Evolutionary conservation across 2,113 vertebrate species (phyloP), one percentile per base, ranked within the genome.

Genomic region (Cryptotis parvus): DNA sequence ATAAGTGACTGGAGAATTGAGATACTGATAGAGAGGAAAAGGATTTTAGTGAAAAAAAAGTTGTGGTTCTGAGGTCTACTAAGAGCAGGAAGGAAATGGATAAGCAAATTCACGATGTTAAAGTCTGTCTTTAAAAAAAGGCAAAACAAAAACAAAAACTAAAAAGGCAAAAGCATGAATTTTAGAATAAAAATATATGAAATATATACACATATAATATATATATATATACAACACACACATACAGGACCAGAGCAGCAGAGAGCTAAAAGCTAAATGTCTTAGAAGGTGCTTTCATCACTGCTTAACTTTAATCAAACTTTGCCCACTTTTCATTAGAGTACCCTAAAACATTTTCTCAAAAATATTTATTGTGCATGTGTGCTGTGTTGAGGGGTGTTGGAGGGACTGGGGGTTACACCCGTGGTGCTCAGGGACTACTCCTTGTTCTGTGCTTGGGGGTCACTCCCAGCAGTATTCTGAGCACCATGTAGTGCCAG

Each of bases 61-160:
- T 45, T 87, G 93, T 94, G 94, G 95, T 94, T 96, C 90, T 91
- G 91, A 96, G 91, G 84, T 94, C 85, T 82, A 39, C 77, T 85
- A 72, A 27, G 16, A 88, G 75, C 82, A 92, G 93, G 79, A 95
- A 96, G 93, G 94, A 96, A 94, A 91, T 70, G 45, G 33, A 79
- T 79, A 87, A 91, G 49, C 82, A 90, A 75, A 76, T 90, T 72
- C 74, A 65, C 79, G 88, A 85, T 88, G 33, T 73, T 66, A 77
- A 90, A 79, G 82, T 78, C 77, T 14, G 0, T 79, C 55, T 95
- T 78, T 41, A 90, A 87, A 93, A 84, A 76, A 49, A 49, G 45
- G 45, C 45, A 49, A 49, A 49, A 49, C 10, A 14, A 14, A 10
- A 49, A 49, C 10, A 49, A 49, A 49, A 49, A 12, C 14, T 49